Conservation (phyloP, 2,113 vertebrate species). For the Pongo pygmaeus region DNA sequence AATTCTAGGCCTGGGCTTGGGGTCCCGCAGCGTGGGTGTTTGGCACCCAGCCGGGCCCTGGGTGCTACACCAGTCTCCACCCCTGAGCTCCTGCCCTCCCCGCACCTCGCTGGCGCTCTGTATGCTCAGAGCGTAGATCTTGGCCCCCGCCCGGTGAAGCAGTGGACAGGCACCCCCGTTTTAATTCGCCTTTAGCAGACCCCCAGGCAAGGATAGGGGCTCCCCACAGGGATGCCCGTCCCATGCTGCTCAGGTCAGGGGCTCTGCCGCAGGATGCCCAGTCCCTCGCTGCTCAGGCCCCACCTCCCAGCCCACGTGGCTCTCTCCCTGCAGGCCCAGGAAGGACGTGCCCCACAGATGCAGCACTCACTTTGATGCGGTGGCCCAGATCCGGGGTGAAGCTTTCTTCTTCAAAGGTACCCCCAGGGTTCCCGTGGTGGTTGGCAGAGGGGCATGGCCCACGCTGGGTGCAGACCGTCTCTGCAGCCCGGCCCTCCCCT, state of each 20-base stretch:
- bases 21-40: no score
- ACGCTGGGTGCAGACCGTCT: accelerated
- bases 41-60: no score
- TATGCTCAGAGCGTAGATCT: background rate
- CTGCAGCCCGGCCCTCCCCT: background rate
- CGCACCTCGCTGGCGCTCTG: accelerated
- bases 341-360: conserved; percentile 93
- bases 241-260: background rate
- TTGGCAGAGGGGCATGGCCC: accelerated
- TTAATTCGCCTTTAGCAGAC: background rate
- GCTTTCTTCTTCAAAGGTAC: conserved; percentile 99
- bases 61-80: background rate
- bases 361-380: conserved; percentile 92
- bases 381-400: conserved; percentile 98
- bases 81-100: background rate
- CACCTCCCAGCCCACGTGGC: background rate
- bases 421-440: background rate
- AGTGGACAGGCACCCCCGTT: background rate
- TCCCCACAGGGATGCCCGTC: background rate
- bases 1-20: background rate
- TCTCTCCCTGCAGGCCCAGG: conserved; percentile 83
- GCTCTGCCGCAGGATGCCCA: background rate
- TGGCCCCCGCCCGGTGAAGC: background rate
- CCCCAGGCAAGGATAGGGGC: background rate
- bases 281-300: background rate